Evolutionary conservation across 2,888 invertebrate genomes (phyloP), one percentile per base, ranked within the genome.

Genomic region (Marronus borbonicus): DNA sequence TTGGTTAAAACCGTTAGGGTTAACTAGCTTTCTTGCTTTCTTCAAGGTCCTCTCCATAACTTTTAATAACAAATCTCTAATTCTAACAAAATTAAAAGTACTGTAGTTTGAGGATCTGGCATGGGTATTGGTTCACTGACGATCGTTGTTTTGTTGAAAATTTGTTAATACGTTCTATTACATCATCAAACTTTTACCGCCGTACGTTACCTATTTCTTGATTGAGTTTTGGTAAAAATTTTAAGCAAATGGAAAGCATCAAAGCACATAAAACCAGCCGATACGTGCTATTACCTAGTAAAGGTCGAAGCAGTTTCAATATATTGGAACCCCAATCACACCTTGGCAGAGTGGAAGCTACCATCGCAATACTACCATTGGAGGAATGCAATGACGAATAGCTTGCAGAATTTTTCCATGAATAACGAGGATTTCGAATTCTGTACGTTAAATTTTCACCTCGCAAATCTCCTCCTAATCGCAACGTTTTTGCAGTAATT

Each of bases 391-490:
- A 94, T 96, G 94, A 90, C 93, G 20, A 92, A 91, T 70, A 94
- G 95, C 0, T 88, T 96, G 8, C 92, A 94, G 84, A 94, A 94
- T 82, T 95, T 95, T 86, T 93, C 93, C 20, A 93, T 95, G 89
- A 93, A 94, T 85, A 92, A 93, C 80, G 93, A 95, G 86, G 93
- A 94, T 80, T 95, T 96, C 87, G 93, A 95, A 84, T 96, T 96
- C 88, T 89, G 96, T 96, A 88, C 92, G 93, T 66, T 20, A 20
- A 60, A 28, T 17, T 44, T 17, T 91, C 39, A 36, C 28, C 49
- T 12, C 2, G 17, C 17, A 60, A 20, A 28, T 0, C 5, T 28
- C 12, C 58, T 31, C 17, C 39, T 62, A 28, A 75, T 44, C 17
- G 7, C 36, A 24, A 17, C 17, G 4, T 39, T 17, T 80, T 89